These are phyloP conservation scores for Lacerta bilineata DNA, from an alignment of 2,797 vertebrate species.

Conservation along the genomic window DNA sequence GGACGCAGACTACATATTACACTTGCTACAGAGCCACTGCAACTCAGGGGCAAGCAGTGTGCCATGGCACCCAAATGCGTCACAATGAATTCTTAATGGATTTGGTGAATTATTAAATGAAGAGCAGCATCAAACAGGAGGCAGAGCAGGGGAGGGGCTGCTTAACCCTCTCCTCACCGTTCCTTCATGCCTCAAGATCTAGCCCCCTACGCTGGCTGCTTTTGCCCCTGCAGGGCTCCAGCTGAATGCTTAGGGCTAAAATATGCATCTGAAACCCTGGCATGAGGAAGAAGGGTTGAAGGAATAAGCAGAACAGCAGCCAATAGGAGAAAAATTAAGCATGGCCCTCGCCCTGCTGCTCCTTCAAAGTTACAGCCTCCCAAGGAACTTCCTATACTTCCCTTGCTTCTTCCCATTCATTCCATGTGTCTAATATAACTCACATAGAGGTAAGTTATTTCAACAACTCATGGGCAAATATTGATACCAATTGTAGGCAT, in stretches of 20 bases:
- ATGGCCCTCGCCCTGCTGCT: neutral
- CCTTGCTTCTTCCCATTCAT: too few species aligned
- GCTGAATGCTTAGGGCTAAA: neutral
- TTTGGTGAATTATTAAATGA: neutral
- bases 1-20: too few species aligned
- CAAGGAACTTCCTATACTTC: too few species aligned
- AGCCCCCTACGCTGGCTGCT: neutral
- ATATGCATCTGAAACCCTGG: neutral
- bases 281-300: too few species aligned
- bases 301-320: neutral
- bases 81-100: neutral
- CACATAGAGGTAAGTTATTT: too few species aligned
- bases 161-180: neutral
- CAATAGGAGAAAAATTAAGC: neutral
- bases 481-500: too few species aligned
- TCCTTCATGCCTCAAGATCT: neutral
- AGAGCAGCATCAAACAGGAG: neutral
- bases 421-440: too few species aligned
- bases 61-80: neutral
- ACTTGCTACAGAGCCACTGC: neutral
- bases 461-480: too few species aligned
- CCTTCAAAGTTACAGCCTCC: neutral
- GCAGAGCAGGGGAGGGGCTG: neutral
- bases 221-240: neutral
- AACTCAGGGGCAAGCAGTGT: neutral